A percentile compares a stretch with the other conserved stretches of the same genome.
Evolutionary conservation across 1,140 invertebrate genomes (phyloP).

Genomic region (Drosophila nigromelanica): DNA sequence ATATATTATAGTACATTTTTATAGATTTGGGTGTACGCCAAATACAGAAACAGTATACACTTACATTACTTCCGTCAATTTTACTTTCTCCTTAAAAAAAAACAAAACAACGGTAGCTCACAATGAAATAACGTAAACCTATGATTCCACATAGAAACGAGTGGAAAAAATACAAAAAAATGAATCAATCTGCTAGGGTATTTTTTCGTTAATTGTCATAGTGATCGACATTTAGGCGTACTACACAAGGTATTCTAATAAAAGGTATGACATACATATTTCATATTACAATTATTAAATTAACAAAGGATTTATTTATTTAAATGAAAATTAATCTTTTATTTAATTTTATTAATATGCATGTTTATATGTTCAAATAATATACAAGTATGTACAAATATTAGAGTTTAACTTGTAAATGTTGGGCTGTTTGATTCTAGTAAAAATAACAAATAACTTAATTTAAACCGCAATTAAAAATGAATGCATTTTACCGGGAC

Average conservation of each 20-base stretch:
- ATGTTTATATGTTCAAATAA: no score
- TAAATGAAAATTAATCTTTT: no score
- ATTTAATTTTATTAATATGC: no score
- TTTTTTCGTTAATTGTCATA: slow-evolving; percentile 3
- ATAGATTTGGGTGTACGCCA: not conserved
- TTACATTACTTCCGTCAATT: slow-evolving; percentile 62
- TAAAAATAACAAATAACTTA: no score
- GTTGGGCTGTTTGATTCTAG: no score
- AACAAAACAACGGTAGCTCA: slow-evolving; percentile 51
- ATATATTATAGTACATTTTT: not conserved
- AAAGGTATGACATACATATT: slow-evolving; percentile 5
- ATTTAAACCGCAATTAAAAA: no score
- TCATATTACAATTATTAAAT: not conserved
- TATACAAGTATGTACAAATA: no score
- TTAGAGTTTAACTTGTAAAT: no score
- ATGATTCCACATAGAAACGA: slow-evolving; percentile 42
- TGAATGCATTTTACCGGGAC: no score
- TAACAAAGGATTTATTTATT: no score
- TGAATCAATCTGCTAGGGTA: slow-evolving; percentile 12
- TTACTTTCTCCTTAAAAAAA: slow-evolving; percentile 55
- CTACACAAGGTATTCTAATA: slow-evolving; percentile 5
- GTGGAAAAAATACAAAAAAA: slow-evolving; percentile 45
- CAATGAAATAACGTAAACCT: slow-evolving; percentile 43
- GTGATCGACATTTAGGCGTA: not conserved
- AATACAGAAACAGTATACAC: slow-evolving; percentile 27